Evolutionary conservation across 2,113 vertebrate genomes (phyloP).

Genomic region (Galeopterus variegatus): DNA sequence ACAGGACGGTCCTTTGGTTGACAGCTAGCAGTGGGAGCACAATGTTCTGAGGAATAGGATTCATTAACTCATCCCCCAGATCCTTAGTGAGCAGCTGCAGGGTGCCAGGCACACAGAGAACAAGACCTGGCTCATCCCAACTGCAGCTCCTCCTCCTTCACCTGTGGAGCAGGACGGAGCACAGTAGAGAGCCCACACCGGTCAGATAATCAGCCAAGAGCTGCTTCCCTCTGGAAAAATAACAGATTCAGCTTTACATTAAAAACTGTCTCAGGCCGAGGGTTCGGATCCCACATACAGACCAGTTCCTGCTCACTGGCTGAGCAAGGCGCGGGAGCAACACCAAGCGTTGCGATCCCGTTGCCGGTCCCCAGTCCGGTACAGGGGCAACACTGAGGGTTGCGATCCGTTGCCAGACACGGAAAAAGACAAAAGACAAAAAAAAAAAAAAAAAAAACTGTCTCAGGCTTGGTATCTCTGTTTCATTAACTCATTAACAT

Average conservation of each 20-base stretch:
- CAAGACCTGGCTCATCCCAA: not conserved
- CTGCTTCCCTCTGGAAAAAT: not conserved
- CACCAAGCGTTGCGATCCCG: too few relatives aligned
- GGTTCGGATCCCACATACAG: too few relatives aligned
- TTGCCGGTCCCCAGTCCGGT: too few relatives aligned
- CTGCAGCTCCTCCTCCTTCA: not conserved
- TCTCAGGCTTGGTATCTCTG: not conserved
- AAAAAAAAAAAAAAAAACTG: too few relatives aligned
- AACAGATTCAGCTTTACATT: not conserved
- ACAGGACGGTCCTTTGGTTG: not conserved
- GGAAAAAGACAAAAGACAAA: too few relatives aligned
- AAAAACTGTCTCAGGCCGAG: not conserved
- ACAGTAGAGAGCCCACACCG: not conserved
- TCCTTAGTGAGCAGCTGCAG: not conserved
- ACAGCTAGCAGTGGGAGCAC: not conserved
- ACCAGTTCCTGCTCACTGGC: too few relatives aligned
- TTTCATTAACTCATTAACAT: slow-evolving; percentile 35
- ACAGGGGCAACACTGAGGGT: too few relatives aligned
- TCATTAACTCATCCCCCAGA: not conserved
- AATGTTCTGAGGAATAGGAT: slow-evolving; percentile 2
- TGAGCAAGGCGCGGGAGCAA: too few relatives aligned
- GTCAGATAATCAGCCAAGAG: not conserved
- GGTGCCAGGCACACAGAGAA: not conserved
- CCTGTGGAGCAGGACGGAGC: not conserved
- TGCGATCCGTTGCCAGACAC: too few relatives aligned